Base-by-base conservation (phyloP, 2,113 vertebrate species). In the Tupaia chinensis region DNA sequence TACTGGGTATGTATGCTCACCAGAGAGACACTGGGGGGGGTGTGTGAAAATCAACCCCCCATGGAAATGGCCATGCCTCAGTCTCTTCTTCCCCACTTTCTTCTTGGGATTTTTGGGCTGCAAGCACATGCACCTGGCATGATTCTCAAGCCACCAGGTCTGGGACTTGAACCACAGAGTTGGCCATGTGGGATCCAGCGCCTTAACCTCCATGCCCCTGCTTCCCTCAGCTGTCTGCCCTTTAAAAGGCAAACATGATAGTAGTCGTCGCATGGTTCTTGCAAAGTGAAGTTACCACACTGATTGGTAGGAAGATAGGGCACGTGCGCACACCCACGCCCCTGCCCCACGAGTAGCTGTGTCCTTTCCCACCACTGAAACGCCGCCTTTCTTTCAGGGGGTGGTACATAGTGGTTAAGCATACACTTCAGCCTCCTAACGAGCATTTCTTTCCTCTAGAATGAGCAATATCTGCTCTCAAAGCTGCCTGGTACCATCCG, bases 221-320 rank as follows among this genome's bases (percentile, higher is more conserved):
- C 44, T 44, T 44, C 44, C 44, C 44, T 32, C 44, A 44, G 44
- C 44, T 44, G 44, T 44, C 44, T 44, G 44, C 44, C 95, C 97
- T 95, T 93, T 89, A 79, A 93, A 93, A 89, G 90, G 92, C 76
- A 81, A 44, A 97, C 89, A 53, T 89, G 96, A 85, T 97, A 94
- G 97, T 66, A n/a, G 76, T 58, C 93, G 82, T 89, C 19, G 3
- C 0, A 0, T 76, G 80, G 4, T 58, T 92, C 76, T 34, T 86
- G 66, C 7, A 12, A n/a, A 87, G 69, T 54, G 44, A 56, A 89
- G 56, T 63, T 79, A 32, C 58, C 58, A 82, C 72, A 94, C 61
- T 53, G 29, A 92, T 32, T 32, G 44, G 44, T 44, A 6, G 25
- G 54, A 19, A 74, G 81, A 72, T 15, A 25, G 54, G 66, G 27